A percentile compares a stretch with the other conserved stretches of the same genome.
These are phyloP conservation scores for Paraescarpia echinospica DNA, from an alignment of 1,140 invertebrate genomes.

Conservation along the genomic window DNA sequence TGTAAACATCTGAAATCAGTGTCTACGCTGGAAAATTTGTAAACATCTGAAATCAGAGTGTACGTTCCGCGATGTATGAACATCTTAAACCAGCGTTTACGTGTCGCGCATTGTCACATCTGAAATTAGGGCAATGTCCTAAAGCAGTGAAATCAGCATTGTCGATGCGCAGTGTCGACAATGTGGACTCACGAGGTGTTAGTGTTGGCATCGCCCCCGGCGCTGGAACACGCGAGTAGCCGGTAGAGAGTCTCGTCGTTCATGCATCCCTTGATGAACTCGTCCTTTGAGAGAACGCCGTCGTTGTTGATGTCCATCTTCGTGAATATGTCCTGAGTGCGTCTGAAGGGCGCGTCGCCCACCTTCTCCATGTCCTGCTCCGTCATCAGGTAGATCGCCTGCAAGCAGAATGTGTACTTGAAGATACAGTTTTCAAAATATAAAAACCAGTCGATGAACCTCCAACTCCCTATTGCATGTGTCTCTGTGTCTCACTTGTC, in stretches of 20 bases:
- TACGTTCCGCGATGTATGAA: not conserved
- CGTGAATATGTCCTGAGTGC: conserved; percentile 57
- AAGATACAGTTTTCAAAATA: too few relatives aligned
- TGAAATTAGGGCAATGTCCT: not conserved
- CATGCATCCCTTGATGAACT: conserved; percentile 96
- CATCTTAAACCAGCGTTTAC: not conserved
- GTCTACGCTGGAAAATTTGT: not conserved
- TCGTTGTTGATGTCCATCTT: conserved; percentile 99
- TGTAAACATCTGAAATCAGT: not conserved
- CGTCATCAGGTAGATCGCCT: conserved; percentile 25
- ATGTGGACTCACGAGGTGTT: not conserved
- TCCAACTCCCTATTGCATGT: too few relatives aligned
- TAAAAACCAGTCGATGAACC: too few relatives aligned
- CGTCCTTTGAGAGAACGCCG: conserved; percentile 95
- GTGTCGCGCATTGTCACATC: not conserved
- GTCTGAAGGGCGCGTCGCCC: conserved; percentile 13
- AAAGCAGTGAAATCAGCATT: not conserved
- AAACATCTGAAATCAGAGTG: not conserved
- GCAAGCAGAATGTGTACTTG: not conserved
- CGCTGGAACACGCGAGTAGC: conserved; percentile 67
- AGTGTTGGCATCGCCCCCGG: not conserved
- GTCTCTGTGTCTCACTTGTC: too few relatives aligned
- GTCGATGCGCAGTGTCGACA: not conserved
- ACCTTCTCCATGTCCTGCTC: conserved; percentile 18
- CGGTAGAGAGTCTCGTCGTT: conserved; percentile 93